A percentile compares a stretch with the other conserved stretches of the same genome.
Evolutionary conservation across 2,113 vertebrate genomes (phyloP).

Genomic region (Mesitornis unicolor): DNA sequence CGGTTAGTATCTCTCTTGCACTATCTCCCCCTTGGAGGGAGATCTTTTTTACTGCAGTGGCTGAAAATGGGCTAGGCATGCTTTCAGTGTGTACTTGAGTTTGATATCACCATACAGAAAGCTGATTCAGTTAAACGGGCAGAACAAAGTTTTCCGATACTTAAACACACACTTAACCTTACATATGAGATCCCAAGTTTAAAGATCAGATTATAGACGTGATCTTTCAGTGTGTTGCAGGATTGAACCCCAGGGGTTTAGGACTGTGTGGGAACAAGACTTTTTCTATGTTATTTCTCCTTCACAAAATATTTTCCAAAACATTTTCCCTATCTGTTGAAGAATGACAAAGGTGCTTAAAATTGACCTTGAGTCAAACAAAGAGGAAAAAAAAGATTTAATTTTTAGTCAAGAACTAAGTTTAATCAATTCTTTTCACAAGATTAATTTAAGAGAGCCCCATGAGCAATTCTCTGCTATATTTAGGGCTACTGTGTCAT

Average conservation of each 20-base stretch:
- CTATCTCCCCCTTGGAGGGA: neutral
- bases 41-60: neutral
- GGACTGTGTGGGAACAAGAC: neutral
- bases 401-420: slow-evolving; percentile 43
- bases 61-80: neutral
- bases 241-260: neutral
- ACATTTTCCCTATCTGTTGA: neutral
- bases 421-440: slow-evolving; percentile 45
- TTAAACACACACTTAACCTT: neutral
- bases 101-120: neutral
- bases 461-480: slow-evolving; percentile 30
- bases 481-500: slow-evolving; percentile 38
- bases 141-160: neutral
- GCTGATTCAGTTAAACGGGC: neutral
- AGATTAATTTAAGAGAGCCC: slow-evolving; percentile 27
- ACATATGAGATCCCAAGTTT: neutral
- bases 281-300: neutral
- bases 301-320: neutral
- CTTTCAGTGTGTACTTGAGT: neutral
- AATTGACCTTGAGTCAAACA: slow-evolving; percentile 42
- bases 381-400: neutral
- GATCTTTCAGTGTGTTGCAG: neutral
- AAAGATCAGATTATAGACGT: neutral
- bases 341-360: slow-evolving; percentile 32
- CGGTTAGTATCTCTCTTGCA: neutral